Conservation (phyloP, 2,113 vertebrate genomes). For the Cricetomys ansorgei region DNA sequence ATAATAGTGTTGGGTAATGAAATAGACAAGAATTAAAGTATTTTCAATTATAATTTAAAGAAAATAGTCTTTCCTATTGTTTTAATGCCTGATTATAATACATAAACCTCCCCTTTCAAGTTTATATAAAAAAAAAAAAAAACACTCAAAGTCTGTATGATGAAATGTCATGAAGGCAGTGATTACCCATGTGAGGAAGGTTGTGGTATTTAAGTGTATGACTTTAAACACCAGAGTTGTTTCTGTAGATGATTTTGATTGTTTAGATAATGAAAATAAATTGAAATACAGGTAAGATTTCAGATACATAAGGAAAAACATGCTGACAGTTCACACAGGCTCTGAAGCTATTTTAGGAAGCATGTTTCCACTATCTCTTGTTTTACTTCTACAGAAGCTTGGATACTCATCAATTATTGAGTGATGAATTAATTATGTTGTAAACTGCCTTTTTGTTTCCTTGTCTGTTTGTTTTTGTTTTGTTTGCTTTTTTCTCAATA, state of each 20-base stretch:
- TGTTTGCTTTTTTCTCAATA: background rate
- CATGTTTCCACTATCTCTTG: background rate
- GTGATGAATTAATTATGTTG: background rate
- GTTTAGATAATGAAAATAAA: background rate
- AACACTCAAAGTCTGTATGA: background rate
- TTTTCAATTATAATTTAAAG: background rate
- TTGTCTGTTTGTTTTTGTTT: background rate
- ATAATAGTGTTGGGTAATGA: background rate
- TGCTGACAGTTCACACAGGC: background rate
- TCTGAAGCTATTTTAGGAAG: background rate
- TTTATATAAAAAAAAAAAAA: background rate
- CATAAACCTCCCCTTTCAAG: background rate
- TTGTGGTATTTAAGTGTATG: background rate
- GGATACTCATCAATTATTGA: background rate
- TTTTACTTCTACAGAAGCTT: background rate
- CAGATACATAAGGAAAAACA: background rate
- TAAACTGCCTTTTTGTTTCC: background rate
- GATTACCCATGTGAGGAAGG: background rate
- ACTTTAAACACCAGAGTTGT: background rate
- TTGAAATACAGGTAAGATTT: background rate
- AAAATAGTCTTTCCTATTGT: background rate
- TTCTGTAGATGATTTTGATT: background rate
- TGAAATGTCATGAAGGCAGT: background rate
- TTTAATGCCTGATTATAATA: background rate
- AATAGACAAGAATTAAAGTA: background rate